These are phyloP conservation scores for Artibeus lituratus DNA, from an alignment of 2,797 vertebrate species.

Conservation along the genomic window DNA sequence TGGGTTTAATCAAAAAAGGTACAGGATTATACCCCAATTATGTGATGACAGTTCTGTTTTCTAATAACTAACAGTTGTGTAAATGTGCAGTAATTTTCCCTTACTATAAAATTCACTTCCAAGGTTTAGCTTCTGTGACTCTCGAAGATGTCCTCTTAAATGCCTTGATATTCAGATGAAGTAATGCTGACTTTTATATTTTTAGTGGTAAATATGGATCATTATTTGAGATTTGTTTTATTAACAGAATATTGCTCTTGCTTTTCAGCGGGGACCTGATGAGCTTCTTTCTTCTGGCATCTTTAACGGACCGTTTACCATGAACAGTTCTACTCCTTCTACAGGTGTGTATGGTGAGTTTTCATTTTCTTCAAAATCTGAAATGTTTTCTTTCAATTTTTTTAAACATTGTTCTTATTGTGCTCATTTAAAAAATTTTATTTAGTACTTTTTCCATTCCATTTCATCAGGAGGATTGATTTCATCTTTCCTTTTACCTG, in stretches of 20 bases:
- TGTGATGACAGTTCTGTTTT: not conserved
- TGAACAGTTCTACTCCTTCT: constrained; percentile 84
- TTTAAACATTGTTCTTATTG: not conserved
- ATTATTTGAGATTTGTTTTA: constrained; percentile 44
- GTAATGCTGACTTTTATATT: not conserved
- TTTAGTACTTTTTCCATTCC: constrained; percentile 95
- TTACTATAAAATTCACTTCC: constrained; percentile 8
- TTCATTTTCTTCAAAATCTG: not conserved
- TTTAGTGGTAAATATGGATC: not conserved
- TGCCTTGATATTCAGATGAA: not conserved
- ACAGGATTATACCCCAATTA: not conserved
- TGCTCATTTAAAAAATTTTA: not conserved
- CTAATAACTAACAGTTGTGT: not conserved
- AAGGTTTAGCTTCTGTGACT: constrained; percentile 29
- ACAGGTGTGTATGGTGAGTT: constrained; percentile 83
- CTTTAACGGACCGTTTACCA: constrained; percentile 82
- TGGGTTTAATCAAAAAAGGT: not conserved
- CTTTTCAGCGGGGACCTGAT: constrained; percentile 85
- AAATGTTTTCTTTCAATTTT: not conserved
- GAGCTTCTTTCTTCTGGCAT: constrained; percentile 83
- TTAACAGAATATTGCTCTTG: constrained; percentile 67
- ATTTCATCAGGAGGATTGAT: constrained; percentile 94
- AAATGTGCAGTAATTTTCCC: not conserved
- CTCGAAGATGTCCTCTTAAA: not conserved
- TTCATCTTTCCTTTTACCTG: constrained; percentile 93